Percentiles rank a stretch among this genome's conserved stretches.
These are phyloP conservation scores for Meriones psammophilus DNA, from an alignment of 2,797 vertebrate genomes.

Conservation along the genomic window DNA sequence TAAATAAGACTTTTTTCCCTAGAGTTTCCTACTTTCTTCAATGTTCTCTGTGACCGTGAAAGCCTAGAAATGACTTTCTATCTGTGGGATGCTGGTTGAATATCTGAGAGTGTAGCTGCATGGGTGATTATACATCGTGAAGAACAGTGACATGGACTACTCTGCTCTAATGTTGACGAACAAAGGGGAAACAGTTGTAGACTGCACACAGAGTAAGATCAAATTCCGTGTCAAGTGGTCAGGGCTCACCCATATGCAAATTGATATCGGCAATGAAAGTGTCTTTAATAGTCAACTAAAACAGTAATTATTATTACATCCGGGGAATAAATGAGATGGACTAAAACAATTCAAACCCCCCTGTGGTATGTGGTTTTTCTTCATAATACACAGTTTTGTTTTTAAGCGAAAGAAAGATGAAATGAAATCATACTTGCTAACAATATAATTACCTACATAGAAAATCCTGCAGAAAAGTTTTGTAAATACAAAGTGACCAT, in stretches of 20 bases:
- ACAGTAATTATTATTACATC: neutral
- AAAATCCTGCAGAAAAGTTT: neutral
- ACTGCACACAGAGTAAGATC: neutral
- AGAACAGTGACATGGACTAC: neutral
- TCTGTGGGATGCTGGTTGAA: neutral
- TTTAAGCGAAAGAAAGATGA: neutral
- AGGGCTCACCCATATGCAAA: neutral
- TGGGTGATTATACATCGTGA: neutral
- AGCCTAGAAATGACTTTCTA: neutral
- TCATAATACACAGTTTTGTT: neutral
- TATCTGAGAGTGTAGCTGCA: too few relatives aligned
- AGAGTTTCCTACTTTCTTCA: neutral
- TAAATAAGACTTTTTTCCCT: neutral
- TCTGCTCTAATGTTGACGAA: neutral
- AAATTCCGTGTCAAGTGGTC: neutral
- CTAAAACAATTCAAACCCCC: neutral
- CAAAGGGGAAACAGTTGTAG: neutral
- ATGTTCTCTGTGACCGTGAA: neutral
- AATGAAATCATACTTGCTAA: neutral
- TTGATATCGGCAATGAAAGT: neutral
- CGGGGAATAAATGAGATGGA: neutral
- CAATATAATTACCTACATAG: neutral
- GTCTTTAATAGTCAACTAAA: neutral
- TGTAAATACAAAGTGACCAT: neutral
- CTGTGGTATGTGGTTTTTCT: neutral